Conservation (phyloP, 2,113 vertebrate species). For the Indri indri region DNA sequence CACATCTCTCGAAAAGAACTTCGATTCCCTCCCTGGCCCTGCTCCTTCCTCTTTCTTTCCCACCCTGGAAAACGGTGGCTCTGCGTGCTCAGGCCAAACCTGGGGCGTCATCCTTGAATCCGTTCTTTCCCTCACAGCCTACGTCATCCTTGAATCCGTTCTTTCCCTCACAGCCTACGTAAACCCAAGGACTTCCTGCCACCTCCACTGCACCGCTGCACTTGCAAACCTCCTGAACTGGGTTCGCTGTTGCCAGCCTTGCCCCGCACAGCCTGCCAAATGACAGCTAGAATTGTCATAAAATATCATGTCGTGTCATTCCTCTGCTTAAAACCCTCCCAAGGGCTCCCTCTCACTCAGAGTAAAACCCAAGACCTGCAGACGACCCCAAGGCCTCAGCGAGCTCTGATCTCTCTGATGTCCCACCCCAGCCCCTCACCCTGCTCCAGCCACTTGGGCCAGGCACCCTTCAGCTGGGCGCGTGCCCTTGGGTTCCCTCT, state of each 20-base stretch:
- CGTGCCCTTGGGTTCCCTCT: background rate
- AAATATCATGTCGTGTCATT: background rate
- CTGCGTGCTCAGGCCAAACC: background rate
- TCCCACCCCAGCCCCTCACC: too few species aligned
- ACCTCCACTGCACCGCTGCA: fast-evolving
- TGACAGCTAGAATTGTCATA: background rate
- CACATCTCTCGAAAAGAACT: background rate
- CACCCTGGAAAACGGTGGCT: background rate
- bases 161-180: background rate
- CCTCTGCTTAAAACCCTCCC: background rate
- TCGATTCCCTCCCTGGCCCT: background rate
- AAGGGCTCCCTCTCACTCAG: background rate
- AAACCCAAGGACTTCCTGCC: background rate
- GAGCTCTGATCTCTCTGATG: background rate
- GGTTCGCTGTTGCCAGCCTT: background rate
- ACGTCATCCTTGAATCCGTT: background rate
- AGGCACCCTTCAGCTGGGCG: background rate
- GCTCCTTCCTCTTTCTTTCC: background rate
- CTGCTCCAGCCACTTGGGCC: background rate
- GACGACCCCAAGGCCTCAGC: fast-evolving
- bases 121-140: background rate
- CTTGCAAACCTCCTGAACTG: background rate
- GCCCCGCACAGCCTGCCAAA: background rate
- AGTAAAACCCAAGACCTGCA: background rate
- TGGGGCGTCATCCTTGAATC: background rate